Conservation (phyloP, 2,113 vertebrate genomes). For the Etheostoma cragini region DNA sequence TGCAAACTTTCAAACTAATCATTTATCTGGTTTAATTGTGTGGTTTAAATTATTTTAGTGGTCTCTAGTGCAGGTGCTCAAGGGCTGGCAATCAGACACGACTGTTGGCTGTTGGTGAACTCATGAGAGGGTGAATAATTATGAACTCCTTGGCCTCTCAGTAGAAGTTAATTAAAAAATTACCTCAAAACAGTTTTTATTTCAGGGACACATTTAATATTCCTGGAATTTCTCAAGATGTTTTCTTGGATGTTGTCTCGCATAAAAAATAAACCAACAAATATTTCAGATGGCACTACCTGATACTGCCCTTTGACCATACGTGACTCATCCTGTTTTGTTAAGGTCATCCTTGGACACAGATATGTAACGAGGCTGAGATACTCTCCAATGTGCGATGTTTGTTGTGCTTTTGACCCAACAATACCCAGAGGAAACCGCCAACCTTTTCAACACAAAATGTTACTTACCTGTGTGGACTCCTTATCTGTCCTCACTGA, state of each 20-base stretch:
- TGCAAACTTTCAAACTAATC: background rate
- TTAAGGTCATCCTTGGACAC: conserved; percentile 65
- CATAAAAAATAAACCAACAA: conserved; percentile 31
- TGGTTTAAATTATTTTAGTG: background rate
- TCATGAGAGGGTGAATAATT: background rate
- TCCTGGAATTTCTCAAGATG: background rate
- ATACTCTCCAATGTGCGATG: conserved; percentile 10
- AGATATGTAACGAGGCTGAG: conserved; percentile 32
- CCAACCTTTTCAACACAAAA: conserved; percentile 70
- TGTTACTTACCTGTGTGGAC: conserved; percentile 46
- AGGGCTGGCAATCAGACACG: conserved; percentile 38
- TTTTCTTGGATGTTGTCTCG: conserved; percentile 17
- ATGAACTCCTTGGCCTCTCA: conserved; percentile 6
- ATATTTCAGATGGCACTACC: conserved; percentile 43
- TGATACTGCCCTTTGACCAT: conserved; percentile 52
- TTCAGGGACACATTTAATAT: background rate
- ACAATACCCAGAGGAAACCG: conserved; percentile 48
- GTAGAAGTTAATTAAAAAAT: background rate
- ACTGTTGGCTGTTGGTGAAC: conserved; percentile 21
- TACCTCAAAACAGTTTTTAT: background rate
- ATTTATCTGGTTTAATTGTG: conserved; percentile 13
- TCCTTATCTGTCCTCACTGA: conserved; percentile 47
- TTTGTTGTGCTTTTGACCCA: conserved; percentile 32
- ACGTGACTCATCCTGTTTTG: conserved; percentile 61
- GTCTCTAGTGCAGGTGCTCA: background rate